Evolutionary conservation across 35 echinoderm and acorn worm species (phyloP).

Genomic region (Holothuria glaberrima): DNA sequence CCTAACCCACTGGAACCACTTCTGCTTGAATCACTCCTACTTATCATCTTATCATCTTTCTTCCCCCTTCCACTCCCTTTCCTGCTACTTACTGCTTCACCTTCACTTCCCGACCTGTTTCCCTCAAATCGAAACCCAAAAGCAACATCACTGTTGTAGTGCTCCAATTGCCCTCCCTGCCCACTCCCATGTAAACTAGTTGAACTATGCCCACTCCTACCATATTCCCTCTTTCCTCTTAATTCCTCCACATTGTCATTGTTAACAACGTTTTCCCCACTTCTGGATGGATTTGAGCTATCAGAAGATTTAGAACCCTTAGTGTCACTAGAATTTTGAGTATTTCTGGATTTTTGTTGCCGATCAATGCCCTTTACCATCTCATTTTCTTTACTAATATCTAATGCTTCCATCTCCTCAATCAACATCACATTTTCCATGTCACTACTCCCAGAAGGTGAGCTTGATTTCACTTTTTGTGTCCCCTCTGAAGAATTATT

Average conservation of each 20-base stretch:
- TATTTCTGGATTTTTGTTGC: not conserved
- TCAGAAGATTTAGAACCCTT: not conserved
- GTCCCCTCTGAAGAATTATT: too few relatives aligned
- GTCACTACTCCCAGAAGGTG: not conserved
- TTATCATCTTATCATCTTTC: not conserved
- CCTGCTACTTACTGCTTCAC: not conserved
- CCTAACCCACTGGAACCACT: not conserved
- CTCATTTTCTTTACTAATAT: not conserved
- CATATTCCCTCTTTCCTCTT: too few relatives aligned
- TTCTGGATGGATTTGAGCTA: too few relatives aligned
- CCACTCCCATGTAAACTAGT: not conserved
- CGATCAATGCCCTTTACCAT: not conserved
- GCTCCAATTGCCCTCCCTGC: not conserved
- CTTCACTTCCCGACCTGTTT: not conserved
- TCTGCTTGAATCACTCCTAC: not conserved
- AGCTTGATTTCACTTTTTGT: too few relatives aligned
- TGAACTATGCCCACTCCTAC: not conserved
- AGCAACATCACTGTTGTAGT: conserved; percentile 15
- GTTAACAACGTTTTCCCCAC: not conserved
- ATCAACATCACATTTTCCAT: not conserved
- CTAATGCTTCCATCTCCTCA: not conserved
- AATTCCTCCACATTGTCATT: too few relatives aligned
- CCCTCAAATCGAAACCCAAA: conserved; percentile 25
- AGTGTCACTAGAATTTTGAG: not conserved
- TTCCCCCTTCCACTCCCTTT: not conserved